Percentiles rank a stretch among this genome's conserved stretches.
phyloP scores from a whole-genome alignment of 2,113 vertebrate species.

The Glareola pratincola region DNA sequence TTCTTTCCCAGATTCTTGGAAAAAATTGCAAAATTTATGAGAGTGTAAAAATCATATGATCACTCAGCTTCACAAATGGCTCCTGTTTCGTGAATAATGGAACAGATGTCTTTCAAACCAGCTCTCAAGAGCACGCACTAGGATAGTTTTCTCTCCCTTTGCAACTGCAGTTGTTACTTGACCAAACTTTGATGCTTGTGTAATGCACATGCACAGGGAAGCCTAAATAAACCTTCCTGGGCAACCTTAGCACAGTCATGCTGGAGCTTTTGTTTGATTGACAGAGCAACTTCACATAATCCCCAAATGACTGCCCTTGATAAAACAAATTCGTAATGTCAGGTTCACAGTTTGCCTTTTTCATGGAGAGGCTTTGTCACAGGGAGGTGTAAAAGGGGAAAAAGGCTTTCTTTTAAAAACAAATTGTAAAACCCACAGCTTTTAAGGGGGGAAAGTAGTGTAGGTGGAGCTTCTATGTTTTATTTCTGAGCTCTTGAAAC shows the following conservation, averaged over 20 bases:
- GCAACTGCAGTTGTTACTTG: not conserved
- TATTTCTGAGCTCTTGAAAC: not conserved
- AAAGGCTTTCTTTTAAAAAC: not conserved
- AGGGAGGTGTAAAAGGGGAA: not conserved
- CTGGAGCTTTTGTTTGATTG: not conserved
- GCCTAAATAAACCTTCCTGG: not conserved
- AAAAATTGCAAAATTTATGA: not conserved
- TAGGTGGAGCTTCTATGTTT: not conserved
- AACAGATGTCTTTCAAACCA: not conserved
- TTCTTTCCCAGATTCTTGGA: not conserved
- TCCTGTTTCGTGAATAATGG: too few relatives aligned
- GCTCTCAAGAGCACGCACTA: not conserved
- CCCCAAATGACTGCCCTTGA: not conserved
- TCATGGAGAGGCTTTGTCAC: not conserved
- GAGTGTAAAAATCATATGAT: not conserved
- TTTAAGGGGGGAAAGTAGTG: accelerated
- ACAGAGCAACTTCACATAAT: not conserved
- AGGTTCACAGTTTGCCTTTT: not conserved
- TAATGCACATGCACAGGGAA: not conserved
- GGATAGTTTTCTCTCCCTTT: not conserved
- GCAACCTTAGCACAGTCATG: not conserved
- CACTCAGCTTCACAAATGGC: too few relatives aligned
- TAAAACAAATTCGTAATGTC: not conserved
- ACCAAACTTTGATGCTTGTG: not conserved
- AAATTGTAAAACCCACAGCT: not conserved